Evolutionary conservation across 2,797 vertebrate genomes (phyloP).

Genomic region (Pantherophis vulpinus): DNA sequence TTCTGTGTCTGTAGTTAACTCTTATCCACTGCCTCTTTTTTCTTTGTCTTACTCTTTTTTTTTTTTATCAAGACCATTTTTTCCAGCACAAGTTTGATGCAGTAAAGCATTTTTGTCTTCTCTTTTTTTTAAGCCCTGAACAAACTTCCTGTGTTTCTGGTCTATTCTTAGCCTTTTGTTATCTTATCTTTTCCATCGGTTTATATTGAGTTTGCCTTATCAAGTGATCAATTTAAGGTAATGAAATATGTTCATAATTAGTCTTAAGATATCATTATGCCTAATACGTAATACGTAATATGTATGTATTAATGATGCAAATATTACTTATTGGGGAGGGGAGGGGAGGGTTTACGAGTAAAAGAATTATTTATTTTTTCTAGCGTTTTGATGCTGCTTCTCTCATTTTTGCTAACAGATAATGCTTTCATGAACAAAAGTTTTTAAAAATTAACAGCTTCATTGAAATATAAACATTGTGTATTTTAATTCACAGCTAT

Average conservation of each 20-base stretch:
- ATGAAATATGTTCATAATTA: slow-evolving; percentile 34
- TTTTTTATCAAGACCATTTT: background rate
- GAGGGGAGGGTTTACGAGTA: background rate
- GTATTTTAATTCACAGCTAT: slow-evolving; percentile 27
- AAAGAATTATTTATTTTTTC: background rate
- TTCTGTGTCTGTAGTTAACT: slow-evolving; percentile 51
- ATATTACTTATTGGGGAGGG: background rate
- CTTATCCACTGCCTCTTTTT: slow-evolving; percentile 6
- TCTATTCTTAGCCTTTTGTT: background rate
- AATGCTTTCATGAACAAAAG: background rate
- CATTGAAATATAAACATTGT: background rate
- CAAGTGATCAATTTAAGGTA: slow-evolving; percentile 14
- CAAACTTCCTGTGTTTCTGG: slow-evolving; percentile 29
- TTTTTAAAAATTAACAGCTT: background rate
- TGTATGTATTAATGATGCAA: background rate
- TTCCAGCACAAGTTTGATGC: background rate
- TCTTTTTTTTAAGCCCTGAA: slow-evolving; percentile 7
- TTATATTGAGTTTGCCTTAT: background rate
- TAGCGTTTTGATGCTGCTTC: background rate
- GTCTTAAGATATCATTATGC: background rate
- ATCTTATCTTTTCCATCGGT: background rate
- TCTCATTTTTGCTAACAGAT: background rate
- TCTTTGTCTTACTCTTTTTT: background rate
- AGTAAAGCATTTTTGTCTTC: background rate
- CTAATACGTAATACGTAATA: slow-evolving; percentile 10